A percentile compares a stretch with the other conserved stretches of the same genome.
Evolutionary conservation across 2,797 vertebrate species (phyloP).

Genomic region (Dipus sagitta): DNA sequence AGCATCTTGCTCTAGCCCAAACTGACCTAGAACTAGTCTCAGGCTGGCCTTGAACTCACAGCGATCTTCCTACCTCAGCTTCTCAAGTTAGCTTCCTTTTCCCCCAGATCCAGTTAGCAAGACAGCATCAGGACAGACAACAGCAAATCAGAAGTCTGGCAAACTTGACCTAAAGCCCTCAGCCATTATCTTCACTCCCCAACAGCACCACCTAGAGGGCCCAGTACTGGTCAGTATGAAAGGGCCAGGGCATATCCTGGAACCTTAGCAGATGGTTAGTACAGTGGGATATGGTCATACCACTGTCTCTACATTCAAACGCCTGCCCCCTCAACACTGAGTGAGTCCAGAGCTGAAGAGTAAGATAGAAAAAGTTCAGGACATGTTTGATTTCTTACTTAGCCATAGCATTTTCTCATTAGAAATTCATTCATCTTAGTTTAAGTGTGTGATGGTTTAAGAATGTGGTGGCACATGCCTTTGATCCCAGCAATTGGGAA

Average conservation of each 20-base stretch:
- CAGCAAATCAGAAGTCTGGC: background rate
- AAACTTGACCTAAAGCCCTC: background rate
- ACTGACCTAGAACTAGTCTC: too few relatives aligned
- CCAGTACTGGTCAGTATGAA: background rate
- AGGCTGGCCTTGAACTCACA: too few relatives aligned
- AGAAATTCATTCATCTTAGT: background rate
- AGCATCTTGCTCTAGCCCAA: background rate
- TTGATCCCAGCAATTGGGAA: too few relatives aligned
- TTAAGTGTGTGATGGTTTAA: too few relatives aligned
- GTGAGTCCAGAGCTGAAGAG: background rate
- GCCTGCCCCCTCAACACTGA: background rate
- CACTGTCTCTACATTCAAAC: background rate
- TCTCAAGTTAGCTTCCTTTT: background rate
- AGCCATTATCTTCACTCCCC: background rate
- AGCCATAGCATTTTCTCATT: background rate
- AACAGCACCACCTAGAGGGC: background rate
- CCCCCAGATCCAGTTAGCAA: background rate
- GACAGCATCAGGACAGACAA: background rate
- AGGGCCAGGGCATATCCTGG: background rate
- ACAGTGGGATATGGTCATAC: too few relatives aligned
- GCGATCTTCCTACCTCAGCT: background rate
- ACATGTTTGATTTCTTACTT: background rate
- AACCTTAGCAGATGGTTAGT: background rate
- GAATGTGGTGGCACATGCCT: too few relatives aligned
- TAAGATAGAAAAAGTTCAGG: background rate